Conservation (phyloP, 2,113 vertebrate species). For the Phyllostomus discolor region DNA sequence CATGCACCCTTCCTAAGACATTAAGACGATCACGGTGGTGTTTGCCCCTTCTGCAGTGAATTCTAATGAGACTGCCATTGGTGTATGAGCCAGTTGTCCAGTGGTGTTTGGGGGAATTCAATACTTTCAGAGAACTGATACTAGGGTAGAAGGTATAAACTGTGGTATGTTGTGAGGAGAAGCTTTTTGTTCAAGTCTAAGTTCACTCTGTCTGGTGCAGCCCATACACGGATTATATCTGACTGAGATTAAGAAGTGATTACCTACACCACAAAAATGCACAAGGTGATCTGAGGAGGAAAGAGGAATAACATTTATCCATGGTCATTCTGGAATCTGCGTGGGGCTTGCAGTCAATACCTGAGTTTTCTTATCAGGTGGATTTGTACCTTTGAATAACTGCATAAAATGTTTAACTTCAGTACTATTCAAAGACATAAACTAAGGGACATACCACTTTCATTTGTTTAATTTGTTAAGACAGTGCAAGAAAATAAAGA, state of each 20-base stretch:
- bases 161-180: neutral
- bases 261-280: neutral
- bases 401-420: neutral
- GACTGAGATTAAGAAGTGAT: neutral
- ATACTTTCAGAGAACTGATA: neutral
- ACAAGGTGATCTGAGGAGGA: neutral
- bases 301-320: neutral
- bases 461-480: neutral
- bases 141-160: neutral
- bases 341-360: neutral
- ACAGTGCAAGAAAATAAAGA: neutral
- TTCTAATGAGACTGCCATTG: neutral
- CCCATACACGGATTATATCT: neutral
- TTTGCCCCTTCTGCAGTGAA: neutral
- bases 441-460: neutral
- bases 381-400: neutral
- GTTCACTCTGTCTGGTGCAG: neutral
- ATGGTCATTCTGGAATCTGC: neutral
- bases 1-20: neutral
- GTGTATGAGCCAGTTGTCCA: neutral
- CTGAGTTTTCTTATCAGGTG: neutral
- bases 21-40: rapidly evolving
- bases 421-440: neutral
- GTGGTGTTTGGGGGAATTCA: neutral
- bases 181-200: neutral